Conservation (phyloP, 2,113 vertebrate species). For the Taxidea taxus region DNA sequence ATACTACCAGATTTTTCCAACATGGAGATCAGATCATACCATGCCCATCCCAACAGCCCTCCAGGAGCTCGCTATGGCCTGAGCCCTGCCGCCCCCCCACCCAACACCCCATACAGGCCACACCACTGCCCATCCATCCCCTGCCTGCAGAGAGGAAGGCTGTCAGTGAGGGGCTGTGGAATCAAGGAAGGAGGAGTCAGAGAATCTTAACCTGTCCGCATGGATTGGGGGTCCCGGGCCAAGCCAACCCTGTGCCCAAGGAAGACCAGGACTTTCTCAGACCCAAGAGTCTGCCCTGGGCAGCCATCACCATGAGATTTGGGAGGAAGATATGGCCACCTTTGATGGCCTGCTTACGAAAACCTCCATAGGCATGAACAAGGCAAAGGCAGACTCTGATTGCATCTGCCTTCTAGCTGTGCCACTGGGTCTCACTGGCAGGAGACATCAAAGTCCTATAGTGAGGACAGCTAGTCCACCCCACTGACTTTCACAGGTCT, state of each 20-base stretch:
- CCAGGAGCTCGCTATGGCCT: neutral
- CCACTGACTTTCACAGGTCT: neutral
- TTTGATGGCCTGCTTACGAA: neutral
- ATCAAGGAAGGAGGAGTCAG: neutral
- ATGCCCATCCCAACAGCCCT: neutral
- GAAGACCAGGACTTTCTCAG: neutral
- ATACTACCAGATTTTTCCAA: neutral
- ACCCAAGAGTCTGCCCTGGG: neutral
- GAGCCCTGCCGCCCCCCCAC: neutral
- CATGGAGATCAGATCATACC: too few relatives aligned
- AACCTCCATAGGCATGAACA: neutral
- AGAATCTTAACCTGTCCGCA: neutral
- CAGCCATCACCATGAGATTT: too few relatives aligned
- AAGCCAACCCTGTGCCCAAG: neutral
- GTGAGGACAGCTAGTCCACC: neutral
- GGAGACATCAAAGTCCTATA: neutral
- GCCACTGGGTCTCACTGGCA: neutral
- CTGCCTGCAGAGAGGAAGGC: neutral
- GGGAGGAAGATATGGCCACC: too few relatives aligned
- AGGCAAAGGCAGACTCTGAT: neutral
- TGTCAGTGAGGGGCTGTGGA: neutral
- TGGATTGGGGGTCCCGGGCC: neutral
- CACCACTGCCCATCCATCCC: neutral
- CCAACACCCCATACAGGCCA: neutral
- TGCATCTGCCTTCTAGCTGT: neutral